Evolutionary conservation across 2,113 vertebrate genomes (phyloP).

Genomic region (Acanthisitta chloris): DNA sequence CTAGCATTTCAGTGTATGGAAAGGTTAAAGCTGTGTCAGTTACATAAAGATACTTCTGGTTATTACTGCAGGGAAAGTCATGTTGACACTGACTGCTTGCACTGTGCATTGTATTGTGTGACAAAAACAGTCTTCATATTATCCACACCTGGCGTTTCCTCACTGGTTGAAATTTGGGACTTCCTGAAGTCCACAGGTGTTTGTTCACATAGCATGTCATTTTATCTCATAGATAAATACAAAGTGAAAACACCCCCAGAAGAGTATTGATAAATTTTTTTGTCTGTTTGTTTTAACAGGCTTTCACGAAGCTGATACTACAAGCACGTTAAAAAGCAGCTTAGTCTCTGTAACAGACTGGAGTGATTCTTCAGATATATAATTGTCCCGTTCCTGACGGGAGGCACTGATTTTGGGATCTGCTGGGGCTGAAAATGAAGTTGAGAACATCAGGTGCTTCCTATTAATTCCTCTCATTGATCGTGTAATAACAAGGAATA

Average conservation of each 20-base stretch:
- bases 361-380: conserved; percentile 83
- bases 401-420: background rate
- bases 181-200: background rate
- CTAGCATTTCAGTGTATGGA: background rate
- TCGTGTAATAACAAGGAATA: background rate
- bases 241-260: background rate
- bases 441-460: background rate
- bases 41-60: background rate
- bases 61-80: background rate
- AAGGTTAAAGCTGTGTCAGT: background rate
- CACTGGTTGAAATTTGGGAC: background rate
- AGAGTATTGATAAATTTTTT: background rate
- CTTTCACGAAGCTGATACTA: conserved; percentile 77
- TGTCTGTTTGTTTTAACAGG: conserved; percentile 64
- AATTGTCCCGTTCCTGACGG: background rate
- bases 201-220: background rate
- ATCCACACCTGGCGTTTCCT: background rate
- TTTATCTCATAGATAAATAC: background rate
- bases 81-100: background rate
- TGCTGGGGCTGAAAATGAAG: background rate
- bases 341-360: conserved; percentile 83
- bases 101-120: background rate
- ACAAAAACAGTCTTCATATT: background rate
- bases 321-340: conserved; percentile 87
- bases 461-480: background rate